Percentiles rank a stretch among this genome's conserved stretches.
Conservation (phyloP, 2,797 vertebrate genomes). For the Sorex maritimensis region DNA sequence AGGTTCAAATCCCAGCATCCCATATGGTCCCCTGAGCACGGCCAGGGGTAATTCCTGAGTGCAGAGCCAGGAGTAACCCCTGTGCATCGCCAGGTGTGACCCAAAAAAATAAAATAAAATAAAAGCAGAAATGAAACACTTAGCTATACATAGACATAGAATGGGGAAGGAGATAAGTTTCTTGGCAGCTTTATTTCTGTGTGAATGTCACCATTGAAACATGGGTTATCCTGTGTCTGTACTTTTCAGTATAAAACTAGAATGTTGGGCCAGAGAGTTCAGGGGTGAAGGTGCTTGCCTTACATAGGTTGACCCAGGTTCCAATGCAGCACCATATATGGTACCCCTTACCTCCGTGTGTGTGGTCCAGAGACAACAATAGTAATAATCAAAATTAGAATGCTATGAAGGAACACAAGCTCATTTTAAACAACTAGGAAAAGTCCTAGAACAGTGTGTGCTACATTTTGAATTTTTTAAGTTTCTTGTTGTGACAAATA, state of each 20-base stretch:
- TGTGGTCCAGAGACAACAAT: constrained; percentile 11
- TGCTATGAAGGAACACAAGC: neutral
- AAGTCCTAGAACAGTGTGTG: constrained; percentile 27
- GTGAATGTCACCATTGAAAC: constrained; percentile 27
- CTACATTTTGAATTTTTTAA: constrained; percentile 39
- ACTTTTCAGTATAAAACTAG: constrained; percentile 47
- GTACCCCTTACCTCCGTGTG: too few species aligned
- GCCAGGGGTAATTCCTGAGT: too few species aligned
- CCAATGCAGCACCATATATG: too few species aligned
- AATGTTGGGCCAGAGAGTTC: neutral
- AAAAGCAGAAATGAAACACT: constrained; percentile 35
- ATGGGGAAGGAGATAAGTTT: neutral
- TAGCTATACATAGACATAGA: neutral
- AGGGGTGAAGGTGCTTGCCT: too few species aligned
- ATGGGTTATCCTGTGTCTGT: neutral
- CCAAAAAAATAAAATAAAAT: too few species aligned
- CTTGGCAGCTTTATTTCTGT: neutral
- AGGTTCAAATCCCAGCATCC: too few species aligned
- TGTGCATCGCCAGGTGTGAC: too few species aligned
- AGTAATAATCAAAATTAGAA: too few species aligned
- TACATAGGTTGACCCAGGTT: too few species aligned
- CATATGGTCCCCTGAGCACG: too few species aligned
- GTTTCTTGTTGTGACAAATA: constrained; percentile 14
- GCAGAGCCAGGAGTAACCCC: too few species aligned
- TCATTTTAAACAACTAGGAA: constrained; percentile 4